Evolutionary conservation across 2,113 vertebrate species (phyloP).

Genomic region (Orthonyx spaldingii): DNA sequence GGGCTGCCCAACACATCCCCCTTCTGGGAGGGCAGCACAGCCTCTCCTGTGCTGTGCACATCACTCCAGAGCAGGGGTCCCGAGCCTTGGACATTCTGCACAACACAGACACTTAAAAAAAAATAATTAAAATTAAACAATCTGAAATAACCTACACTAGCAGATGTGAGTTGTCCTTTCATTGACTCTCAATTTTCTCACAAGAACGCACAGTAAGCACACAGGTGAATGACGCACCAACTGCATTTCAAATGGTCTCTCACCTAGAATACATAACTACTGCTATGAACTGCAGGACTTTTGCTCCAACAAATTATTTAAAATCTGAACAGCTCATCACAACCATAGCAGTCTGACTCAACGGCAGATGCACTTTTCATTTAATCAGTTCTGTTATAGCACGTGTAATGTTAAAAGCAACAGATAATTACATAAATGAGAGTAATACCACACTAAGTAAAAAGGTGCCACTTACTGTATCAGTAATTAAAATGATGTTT

Average conservation of each 20-base stretch:
- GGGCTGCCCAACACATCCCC: neutral
- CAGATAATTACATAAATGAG: neutral
- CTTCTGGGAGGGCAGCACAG: neutral
- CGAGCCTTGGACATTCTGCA: neutral
- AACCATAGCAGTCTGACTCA: neutral
- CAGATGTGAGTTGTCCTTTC: neutral
- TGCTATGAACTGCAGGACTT: neutral
- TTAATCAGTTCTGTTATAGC: neutral
- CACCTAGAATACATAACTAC: neutral
- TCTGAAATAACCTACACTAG: neutral
- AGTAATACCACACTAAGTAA: neutral
- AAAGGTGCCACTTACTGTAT: neutral
- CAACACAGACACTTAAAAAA: neutral
- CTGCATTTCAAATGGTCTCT: neutral
- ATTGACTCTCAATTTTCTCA: neutral
- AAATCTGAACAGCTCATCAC: neutral
- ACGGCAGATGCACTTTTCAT: neutral
- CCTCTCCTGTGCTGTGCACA: neutral
- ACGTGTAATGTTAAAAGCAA: neutral
- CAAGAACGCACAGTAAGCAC: neutral
- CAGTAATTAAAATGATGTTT: neutral
- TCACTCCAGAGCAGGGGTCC: too few species aligned
- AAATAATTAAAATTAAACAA: neutral
- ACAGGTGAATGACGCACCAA: neutral
- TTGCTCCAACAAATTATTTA: neutral